Base-by-base conservation (phyloP, 2,888 invertebrate species). In the Cantharis rustica region DNA sequence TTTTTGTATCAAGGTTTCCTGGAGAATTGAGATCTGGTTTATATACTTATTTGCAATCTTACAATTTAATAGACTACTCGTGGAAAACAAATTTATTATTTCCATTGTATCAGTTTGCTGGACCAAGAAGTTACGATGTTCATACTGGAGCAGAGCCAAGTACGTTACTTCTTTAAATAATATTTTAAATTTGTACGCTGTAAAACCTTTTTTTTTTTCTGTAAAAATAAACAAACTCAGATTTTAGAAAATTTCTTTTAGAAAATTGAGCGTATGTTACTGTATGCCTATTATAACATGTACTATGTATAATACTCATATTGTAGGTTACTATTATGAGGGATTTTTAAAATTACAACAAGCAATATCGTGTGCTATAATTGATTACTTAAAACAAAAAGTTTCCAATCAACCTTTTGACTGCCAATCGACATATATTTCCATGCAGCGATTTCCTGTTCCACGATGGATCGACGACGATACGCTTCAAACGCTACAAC, bases 11-110 rank as follows among this genome's bases (percentile, higher is more conserved):
- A 66, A 66, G 64, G 23, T 66, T 66, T 66, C 64, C 64, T n/a
- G 64, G 64, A 20, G 64, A 66, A 66, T n/a, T 66, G 20, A 17
- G 64, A 20, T 9, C n/a, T n/a, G 64, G 20, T n/a, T 20, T 20
- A n/a, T 16, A n/a, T 11, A 9, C 64, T 20, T n/a, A 3, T 20
- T n/a, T 66, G n/a, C 3, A 66, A 13, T 66, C 64, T 13, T 66
- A n/a, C 20, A 66, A n/a, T 20, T 66, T 66, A 66, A 17, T 70
- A 7, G 83, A 47, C 61, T 68, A 16, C n/a, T 88, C 88, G 72
- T 96, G 96, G 96, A 88, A 90, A 15, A 95, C 96, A 0, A 91
- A 93, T 83, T 84, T 90, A 4, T 86, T 93, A 66, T 96, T 79
- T 77, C 81, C 83, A 13, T 9, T 76, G 7, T 81, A 81, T 71